Evolutionary conservation across 2,113 vertebrate species (phyloP).

Genomic region (Madoqua kirkii): DNA sequence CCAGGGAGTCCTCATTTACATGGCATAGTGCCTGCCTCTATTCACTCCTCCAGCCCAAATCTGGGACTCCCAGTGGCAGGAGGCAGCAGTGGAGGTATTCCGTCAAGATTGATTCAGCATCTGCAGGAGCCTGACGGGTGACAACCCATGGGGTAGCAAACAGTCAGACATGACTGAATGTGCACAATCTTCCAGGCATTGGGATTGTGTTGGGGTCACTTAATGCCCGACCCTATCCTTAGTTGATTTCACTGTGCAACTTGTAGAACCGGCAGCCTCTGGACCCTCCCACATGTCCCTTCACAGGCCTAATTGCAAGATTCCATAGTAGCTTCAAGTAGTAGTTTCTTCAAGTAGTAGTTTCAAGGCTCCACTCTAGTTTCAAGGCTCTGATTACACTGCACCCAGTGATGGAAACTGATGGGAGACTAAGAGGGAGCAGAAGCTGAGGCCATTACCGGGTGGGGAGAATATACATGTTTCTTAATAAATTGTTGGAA

Average conservation of each 20-base stretch:
- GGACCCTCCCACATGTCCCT: neutral
- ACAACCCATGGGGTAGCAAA: neutral
- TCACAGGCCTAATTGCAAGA: neutral
- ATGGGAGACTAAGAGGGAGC: neutral
- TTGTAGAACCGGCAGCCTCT: neutral
- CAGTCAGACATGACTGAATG: neutral
- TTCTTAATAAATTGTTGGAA: neutral
- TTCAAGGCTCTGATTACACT: constrained; percentile 27
- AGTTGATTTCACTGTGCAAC: neutral
- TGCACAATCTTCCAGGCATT: neutral
- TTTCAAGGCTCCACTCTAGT: neutral
- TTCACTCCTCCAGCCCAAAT: neutral
- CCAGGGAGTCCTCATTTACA: neutral
- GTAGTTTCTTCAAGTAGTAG: neutral
- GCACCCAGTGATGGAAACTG: neutral
- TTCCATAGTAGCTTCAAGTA: neutral
- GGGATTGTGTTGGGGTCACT: neutral
- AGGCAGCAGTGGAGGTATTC: constrained; percentile 11
- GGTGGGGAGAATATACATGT: neutral
- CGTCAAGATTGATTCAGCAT: neutral
- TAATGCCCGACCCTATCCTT: neutral
- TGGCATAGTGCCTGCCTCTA: neutral
- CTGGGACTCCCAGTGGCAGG: neutral
- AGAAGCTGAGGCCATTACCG: neutral
- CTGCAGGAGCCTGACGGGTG: neutral